These are phyloP conservation scores for Phalacrocorax aristotelis DNA, from an alignment of 2,113 vertebrate genomes.

Conservation along the genomic window DNA sequence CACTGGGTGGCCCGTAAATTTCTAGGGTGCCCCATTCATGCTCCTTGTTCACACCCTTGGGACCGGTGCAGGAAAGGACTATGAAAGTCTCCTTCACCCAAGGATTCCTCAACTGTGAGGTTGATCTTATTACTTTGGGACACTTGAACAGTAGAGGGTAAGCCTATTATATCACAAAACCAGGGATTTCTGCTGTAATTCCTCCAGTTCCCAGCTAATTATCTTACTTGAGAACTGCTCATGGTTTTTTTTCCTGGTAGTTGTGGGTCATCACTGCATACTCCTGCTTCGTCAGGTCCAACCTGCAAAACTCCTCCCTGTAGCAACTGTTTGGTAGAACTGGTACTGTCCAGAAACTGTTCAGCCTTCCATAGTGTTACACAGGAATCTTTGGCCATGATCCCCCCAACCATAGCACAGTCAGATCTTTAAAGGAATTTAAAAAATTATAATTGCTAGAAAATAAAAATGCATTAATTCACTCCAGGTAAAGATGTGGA, in stretches of 20 bases:
- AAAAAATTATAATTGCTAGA: background rate
- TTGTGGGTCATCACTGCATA: background rate
- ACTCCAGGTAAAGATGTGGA: background rate
- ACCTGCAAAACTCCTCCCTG: background rate
- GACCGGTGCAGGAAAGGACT: background rate
- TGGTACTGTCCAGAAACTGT: background rate
- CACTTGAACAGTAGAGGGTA: background rate
- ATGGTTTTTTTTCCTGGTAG: background rate
- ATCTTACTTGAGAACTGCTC: background rate
- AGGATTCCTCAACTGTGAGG: background rate
- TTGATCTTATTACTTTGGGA: background rate
- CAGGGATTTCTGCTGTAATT: background rate
- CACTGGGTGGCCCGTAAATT: background rate
- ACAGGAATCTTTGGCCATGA: background rate
- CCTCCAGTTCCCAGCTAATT: background rate
- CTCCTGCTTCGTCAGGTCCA: background rate
- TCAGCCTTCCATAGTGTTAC: background rate
- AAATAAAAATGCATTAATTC: background rate
- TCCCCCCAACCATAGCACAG: background rate
- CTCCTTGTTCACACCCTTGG: background rate
- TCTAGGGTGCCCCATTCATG: background rate
- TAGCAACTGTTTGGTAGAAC: background rate
- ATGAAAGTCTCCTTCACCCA: constrained; percentile 13
- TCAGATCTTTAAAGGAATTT: background rate
- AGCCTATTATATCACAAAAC: constrained; percentile 4